Conservation (phyloP, 1,140 invertebrate genomes). For the Drosophila repleta region DNA sequence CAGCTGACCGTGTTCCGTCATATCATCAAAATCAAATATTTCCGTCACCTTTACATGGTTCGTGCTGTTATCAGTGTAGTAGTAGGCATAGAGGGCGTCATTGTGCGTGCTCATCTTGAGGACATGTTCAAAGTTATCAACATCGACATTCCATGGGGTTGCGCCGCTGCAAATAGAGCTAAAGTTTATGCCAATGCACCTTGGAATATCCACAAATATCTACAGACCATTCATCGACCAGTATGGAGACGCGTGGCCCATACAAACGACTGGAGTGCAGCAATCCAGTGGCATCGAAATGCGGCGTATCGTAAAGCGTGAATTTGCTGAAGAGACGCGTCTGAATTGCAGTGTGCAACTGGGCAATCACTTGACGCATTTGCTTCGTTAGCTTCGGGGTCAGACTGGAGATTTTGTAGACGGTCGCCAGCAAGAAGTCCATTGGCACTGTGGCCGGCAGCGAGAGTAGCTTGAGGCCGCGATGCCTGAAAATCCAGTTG, state of each 20-base stretch:
- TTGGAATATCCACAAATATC: conserved; percentile 58
- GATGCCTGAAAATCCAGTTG: conserved; percentile 94
- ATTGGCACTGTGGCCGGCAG: conserved; percentile 93
- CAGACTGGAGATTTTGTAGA: conserved; percentile 84
- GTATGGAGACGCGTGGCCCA: conserved; percentile 76
- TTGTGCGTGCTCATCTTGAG: conserved; percentile 92
- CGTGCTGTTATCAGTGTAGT: conserved; percentile 92
- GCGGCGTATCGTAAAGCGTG: conserved; percentile 76
- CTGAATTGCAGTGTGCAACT: conserved; percentile 73
- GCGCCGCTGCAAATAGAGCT: conserved; percentile 46
- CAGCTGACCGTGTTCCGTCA: conserved; percentile 84
- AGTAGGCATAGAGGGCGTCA: conserved; percentile 94
- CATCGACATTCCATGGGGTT: conserved; percentile 43
- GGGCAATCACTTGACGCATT: conserved; percentile 68
- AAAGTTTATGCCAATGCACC: neutral
- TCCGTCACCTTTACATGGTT: conserved; percentile 94
- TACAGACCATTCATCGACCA: conserved; percentile 77
- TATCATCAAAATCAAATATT: conserved; percentile 86
- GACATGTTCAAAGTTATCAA: conserved; percentile 86
- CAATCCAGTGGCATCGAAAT: conserved; percentile 79
- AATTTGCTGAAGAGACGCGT: conserved; percentile 74
- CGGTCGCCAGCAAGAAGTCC: conserved; percentile 92
- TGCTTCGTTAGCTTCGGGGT: conserved; percentile 78
- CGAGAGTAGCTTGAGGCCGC: conserved; percentile 91
- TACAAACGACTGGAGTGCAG: conserved; percentile 76